Evolutionary conservation across 2,113 vertebrate species (phyloP), one percentile per base, ranked within the genome.

Genomic region (Antigone vipio): DNA sequence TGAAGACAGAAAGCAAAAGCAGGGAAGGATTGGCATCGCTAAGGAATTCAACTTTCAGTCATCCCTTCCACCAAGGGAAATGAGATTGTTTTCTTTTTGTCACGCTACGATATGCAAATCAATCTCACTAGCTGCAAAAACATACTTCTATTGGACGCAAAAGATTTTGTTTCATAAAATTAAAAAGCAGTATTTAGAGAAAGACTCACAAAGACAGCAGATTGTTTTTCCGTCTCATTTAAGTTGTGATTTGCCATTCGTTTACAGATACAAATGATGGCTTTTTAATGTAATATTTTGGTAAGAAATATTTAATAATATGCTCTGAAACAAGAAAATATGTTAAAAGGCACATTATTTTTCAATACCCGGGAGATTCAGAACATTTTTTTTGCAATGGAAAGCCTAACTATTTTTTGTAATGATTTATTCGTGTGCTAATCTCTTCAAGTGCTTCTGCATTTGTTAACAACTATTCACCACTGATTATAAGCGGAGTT

Each of bases 141-240:
- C 73, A 79, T 34, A 30, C 44, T 90, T 88, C 79, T 93, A 90
- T 49, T 83, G 91, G 80, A 94, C 91, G 88, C 27, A 74, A 93
- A 97, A 95, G 68, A 76, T 91, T 88, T 95, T 63, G 55, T 79
- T 91, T 87, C 84, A 44, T 47, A 89, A 93, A 95, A 92, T 78
- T 78, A 76, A 96, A 92, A 96, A 94, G 49, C 84, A 94, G 64
- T 95, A 89, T 92, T 97, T 84, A 81, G 93, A 94, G 95, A 96
- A 89, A 94, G 66, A 78, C 53, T 95, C 80, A 92, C 76, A 94
- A 94, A 81, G 56, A 62, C 55, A 91, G 82, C 15, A 40, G 93
- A 93, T 89, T 96, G 91, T 58, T 97, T 98, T 97, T 89, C 91
- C 81, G 8, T 96, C 88, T 95, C 73, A 92, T 95, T 97, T 97